Evolutionary conservation across 1,140 invertebrate species (phyloP), one percentile per base, ranked within the genome.

Genomic region (Stenopsyche tienmushanensis): DNA sequence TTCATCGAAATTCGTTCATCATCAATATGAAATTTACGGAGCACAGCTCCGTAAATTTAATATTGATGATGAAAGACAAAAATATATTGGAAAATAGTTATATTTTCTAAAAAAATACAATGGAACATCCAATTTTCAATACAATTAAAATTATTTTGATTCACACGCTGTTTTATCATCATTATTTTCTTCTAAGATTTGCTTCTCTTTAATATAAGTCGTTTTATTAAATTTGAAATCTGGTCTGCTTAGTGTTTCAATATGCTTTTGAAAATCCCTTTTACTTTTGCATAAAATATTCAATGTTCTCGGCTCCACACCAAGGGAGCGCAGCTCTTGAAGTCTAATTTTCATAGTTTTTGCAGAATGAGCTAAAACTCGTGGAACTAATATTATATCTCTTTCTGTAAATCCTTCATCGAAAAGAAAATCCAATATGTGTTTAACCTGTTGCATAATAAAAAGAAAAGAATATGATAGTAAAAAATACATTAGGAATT

Each of bases 231-330:
- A 5, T 34, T 34, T 13, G 13, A 34, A 34, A 7, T 34, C 29
- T 7, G 13, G 5, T 34, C 13, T 34, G 13, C 29, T 70, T 54
- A 78, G 60, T 34, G 74, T 73, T 63, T 77, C 73, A 72, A 71
- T 75, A 72, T 74, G 77, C 63, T 75, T 81, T 72, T 75, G 62
- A 66, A 78, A 81, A 58, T 75, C 73, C 64, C 77, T 78, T 72
- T 73, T 76, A 70, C 77, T 78, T 74, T 75, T 77, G 68, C 76
- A 79, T 8, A 81, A 72, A 34, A 76, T 68, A 76, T 78, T 78
- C 60, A 81, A 72, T 75, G 78, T 80, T n/a, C 76, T 79, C 58
- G 74, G 66, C 53, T 69, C 59, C 8, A 77, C 41, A 23, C 76
- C 76, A 57, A 77, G 66, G 44, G 69, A 64, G 45, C 72, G 69